Conservation (phyloP, 2,797 vertebrate genomes). For the Chelon labrosus region DNA sequence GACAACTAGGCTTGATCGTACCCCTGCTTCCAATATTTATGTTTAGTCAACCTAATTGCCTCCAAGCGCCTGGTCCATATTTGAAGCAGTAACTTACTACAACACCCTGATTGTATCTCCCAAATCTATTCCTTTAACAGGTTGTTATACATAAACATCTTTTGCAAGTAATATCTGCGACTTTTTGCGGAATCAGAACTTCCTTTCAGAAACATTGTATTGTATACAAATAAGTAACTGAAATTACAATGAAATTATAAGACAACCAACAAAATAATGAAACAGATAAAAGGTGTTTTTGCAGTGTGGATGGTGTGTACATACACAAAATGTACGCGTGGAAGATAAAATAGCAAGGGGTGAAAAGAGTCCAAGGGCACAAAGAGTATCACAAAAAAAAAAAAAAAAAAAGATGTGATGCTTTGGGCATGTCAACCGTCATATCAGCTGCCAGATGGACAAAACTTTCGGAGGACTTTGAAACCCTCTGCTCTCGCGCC, state of each 20-base stretch:
- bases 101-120: background rate
- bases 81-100: background rate
- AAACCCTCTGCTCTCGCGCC: constrained; percentile 25
- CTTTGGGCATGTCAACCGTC: constrained; percentile 21
- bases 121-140: background rate
- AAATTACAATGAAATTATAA: too few species aligned
- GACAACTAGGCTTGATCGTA: background rate
- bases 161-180: background rate
- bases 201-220: background rate
- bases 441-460: constrained; percentile 39
- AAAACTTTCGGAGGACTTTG: constrained; percentile 46
- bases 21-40: background rate
- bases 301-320: too few species aligned
- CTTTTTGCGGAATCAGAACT: background rate
- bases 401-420: constrained; percentile 10
- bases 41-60: constrained; percentile 3
- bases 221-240: too few species aligned
- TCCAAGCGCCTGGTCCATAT: background rate
- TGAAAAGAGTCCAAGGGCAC: constrained; percentile 11
- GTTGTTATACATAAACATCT: constrained; percentile 2
- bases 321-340: background rate
- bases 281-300: too few species aligned
- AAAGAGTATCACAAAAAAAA: background rate
- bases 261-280: too few species aligned
- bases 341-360: background rate